Conservation (phyloP, 2,797 vertebrate species). For the Oryzias sinensis region DNA sequence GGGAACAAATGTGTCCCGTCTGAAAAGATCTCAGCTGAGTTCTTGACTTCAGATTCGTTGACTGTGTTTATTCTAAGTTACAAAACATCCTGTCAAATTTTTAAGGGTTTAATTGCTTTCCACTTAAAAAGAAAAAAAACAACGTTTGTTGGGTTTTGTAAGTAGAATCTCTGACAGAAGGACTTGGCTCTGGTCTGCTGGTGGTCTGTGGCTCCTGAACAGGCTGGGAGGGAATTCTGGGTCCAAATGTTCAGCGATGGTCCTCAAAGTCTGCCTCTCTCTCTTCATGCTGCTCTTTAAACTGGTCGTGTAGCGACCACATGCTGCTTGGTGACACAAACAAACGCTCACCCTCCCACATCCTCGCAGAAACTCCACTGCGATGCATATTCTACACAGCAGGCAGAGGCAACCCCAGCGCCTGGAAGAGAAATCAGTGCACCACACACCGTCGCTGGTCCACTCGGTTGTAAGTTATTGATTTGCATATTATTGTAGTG, state of each 20-base stretch:
- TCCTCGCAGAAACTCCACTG: conserved; percentile 21
- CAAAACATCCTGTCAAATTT: no score
- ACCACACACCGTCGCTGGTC: conserved; percentile 3
- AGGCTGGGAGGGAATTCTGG: conserved; percentile 35
- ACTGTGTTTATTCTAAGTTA: no score
- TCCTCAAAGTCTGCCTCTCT: conserved; percentile 37
- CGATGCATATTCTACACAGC: conserved; percentile 14
- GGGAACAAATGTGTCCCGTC: no score
- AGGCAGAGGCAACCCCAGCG: conserved; percentile 15
- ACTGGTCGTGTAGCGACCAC: conserved; percentile 34
- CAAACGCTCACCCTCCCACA: conserved; percentile 1
- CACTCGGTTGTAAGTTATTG: background rate
- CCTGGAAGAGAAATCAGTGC: background rate
- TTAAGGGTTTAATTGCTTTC: no score
- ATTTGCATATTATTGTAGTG: conserved; percentile 10
- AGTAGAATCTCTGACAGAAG: conserved; percentile 4
- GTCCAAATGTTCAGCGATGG: conserved; percentile 20
- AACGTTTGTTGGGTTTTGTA: no score
- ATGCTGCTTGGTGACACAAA: conserved; percentile 39
- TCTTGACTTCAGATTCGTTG: no score
- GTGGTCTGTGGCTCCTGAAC: conserved; percentile 37
- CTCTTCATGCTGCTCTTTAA: conserved; percentile 39
- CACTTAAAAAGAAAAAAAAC: no score
- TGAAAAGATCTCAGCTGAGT: no score
- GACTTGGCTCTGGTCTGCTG: conserved; percentile 27